Evolutionary conservation across 1,140 invertebrate genomes (phyloP), one percentile per base, ranked within the genome.

Genomic region (Ridgeia piscesae): DNA sequence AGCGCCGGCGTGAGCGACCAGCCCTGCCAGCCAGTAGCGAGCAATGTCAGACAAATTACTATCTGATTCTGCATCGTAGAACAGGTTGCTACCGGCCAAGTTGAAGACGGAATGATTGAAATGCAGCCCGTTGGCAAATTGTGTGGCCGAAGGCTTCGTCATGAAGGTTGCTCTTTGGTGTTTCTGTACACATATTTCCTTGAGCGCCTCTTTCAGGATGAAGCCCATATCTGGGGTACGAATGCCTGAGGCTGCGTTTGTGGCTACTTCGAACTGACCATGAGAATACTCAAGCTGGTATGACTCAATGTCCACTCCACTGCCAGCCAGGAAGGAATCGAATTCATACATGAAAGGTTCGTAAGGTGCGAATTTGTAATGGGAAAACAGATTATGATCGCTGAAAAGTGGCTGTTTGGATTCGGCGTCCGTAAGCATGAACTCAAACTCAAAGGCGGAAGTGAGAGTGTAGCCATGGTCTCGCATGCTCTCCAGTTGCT

Each of bases 21-120:
- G 34, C 6, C 93, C 93, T n/a, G 91, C 93, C 14, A 94, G 91
- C 93, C 93, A 94, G 91, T 92, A 50, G n/a, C 58, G 42, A 34
- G 77, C 48, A 11, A 93, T 17, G 9, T 91, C 91, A 34, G 93
- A 94, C 35, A 93, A 35, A 58, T 92, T 93, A 58, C 93, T 14
- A 48, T 89, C 35, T n/a, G 91, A 88, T 33, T 91, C 89, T 33
- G 14, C 35, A 48, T 94, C 91, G 48, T 88, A 93, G 58, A 94
- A 92, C 0, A 92, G 91, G 92, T 93, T 93, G 31, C 91, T 27
- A 21, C 92, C 42, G 42, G 77, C 88, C n/a, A 11, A 6, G 35
- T 92, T 92, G 93, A 93, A 94, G 6, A 94, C 33, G 34, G 93
- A 94, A 89, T 93, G 93, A 90, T 93, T 94, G 89, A 91, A 92